Conservation (phyloP, 1,140 invertebrate species). For the Panonychus citri region DNA sequence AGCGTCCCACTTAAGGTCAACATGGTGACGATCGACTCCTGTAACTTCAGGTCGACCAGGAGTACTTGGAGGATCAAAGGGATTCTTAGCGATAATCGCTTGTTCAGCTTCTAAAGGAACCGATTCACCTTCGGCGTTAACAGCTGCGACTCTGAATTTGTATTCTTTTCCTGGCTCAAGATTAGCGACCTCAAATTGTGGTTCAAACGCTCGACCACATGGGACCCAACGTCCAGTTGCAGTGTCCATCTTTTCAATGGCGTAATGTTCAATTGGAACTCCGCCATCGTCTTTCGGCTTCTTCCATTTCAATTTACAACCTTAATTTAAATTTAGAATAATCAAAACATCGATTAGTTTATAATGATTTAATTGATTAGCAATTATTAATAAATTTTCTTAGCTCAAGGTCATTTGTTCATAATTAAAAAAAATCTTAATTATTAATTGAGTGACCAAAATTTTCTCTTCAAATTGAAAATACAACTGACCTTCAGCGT, state of each 20-base stretch:
- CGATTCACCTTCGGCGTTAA: conserved; percentile 95
- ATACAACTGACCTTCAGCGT: conserved; percentile 36
- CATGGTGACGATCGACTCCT: conserved; percentile 68
- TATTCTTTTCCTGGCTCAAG: conserved; percentile 85
- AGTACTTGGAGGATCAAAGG: conserved; percentile 74
- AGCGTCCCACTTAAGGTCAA: conserved; percentile 75
- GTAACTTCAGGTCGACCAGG: conserved; percentile 77
- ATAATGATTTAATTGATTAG: no score
- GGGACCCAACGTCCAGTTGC: conserved; percentile 74
- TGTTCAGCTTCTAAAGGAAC: conserved; percentile 76
- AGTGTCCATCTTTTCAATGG: conserved; percentile 90
- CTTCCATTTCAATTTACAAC: conserved; percentile 79
- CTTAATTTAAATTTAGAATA: conserved; percentile 18
- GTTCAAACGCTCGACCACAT: conserved; percentile 49
- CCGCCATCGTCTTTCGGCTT: conserved; percentile 83
- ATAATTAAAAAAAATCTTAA: no score
- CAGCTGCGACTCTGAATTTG: conserved; percentile 91
- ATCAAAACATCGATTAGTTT: no score
- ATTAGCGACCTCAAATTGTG: conserved; percentile 58
- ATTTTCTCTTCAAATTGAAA: conserved; percentile 60
- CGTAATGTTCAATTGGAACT: conserved; percentile 73
- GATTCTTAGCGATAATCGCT: conserved; percentile 76
- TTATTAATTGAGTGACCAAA: no score
- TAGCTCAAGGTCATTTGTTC: no score
- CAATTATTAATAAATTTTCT: no score